Base-by-base conservation (phyloP, 92 coral and sea anemone genomes). In the Heliopora coerulea region DNA sequence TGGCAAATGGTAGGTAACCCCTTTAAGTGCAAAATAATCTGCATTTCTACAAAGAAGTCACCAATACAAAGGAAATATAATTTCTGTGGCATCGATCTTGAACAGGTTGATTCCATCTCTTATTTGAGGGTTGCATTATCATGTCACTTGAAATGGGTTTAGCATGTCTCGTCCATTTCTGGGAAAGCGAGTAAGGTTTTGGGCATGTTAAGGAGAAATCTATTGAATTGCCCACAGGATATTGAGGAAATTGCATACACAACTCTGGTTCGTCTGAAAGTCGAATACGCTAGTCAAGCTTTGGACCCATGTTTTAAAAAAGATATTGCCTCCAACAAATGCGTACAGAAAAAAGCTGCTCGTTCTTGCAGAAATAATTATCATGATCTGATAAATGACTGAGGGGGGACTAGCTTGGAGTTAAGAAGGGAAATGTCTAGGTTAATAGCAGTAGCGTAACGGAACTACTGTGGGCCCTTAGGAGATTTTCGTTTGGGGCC, bases 1-100 rank as follows among this genome's bases (percentile, higher is more conserved):
- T 69, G 76, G 76, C 76, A 69, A 69, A 69, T 69, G 76, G 23
- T 34, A 9, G 42, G 42, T 27, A 49, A 69, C 23, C 59, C 76
- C 3, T 21, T 26, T 25, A 69, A 69, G 18, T 69, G 76, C 7
- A 48, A 69, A 48, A 49, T 49, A 8, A 6, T 69, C 13, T 48
- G 62, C 18, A 24, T 69, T 19, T 69, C 76, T 21, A 48, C 30
- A 0, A 69, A 69, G 18, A 69, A 39, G 46, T 3, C 3, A 11
- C 76, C 8, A n/a, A 33, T 58, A 12, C 32, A 12, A 33, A 52
- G 18, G 25, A 72, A 39, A 11, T 72, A 72, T 34, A 13, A 12
- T 0, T 72, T 72, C 20, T 28, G 46, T 14, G 21, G 21, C n/a
- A 33, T n/a, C 3, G 39, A 1, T 1, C 58, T 77, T 8, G 74